Base-by-base conservation (phyloP, 2,797 vertebrate species). In the Semaprochilodus insignis region DNA sequence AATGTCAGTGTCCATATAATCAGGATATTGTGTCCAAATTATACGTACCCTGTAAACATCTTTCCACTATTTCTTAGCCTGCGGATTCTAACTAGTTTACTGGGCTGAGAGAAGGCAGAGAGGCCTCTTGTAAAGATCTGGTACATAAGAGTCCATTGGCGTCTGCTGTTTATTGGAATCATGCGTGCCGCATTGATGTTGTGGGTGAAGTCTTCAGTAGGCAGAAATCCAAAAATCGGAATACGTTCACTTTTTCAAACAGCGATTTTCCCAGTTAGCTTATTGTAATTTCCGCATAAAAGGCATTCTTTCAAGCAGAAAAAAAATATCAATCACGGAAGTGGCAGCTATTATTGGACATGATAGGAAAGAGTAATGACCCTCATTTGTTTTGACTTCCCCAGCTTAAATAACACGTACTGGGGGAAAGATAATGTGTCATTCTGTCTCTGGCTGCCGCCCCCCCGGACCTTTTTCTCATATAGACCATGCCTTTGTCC, bases 281-380 rank as follows among this genome's bases (percentile, higher is more conserved):
- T 67, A 48, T 78, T 40, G 70, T 74, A 76, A 77, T 60, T 74
- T 54, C 36, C 14, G 25, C 54, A 81, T 81, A 13, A 52, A 82
- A 78, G 59, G 54, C 16, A 25, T 77, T 57, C 79, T 79, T 81
- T 87, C 36, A 83, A 51, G 52, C 31, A 31, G 72, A 55, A 65
- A 23, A 51, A 88, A 60, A 89, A 62, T n/a, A n/a, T 90, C 78
- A 83, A 83, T 88, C 85, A 87, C 16, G n/a, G 81, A 31, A 84
- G 69, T 51, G 7, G 21, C 72, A 75, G 27, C 85, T 88, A 88
- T 89, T 87, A 87, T 88, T 83, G 78, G 63, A 87, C 70, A 67
- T 77, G 75, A 82, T 78, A 25, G n/a, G 40, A 51, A 72, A 80
- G 80, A 85, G 74, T 81, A 87, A 82, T 80, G 78, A 83, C 78